phyloP scores from a whole-genome alignment of 53 echinoderm and acorn worm genomes.

The Hippasteria phrygiana region DNA sequence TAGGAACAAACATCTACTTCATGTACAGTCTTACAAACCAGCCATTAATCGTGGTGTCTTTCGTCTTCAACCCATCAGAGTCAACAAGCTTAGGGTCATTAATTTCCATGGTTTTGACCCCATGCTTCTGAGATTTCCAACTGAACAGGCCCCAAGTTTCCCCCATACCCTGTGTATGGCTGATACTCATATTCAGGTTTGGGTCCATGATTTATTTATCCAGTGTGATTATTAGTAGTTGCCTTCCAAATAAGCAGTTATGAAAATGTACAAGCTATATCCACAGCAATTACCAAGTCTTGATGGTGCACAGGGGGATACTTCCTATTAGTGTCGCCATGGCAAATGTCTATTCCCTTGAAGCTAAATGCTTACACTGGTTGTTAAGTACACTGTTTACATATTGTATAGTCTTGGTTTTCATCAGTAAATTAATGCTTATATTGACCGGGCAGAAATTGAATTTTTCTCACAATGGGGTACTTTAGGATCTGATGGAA shows the following conservation, averaged over 20 bases:
- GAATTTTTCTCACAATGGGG: slow-evolving; percentile 51
- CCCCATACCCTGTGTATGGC: neutral
- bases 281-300: slow-evolving; percentile 19
- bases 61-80: neutral
- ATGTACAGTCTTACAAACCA: neutral
- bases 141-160: neutral
- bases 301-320: slow-evolving; percentile 33
- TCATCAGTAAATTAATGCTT: slow-evolving; percentile 11
- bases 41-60: neutral
- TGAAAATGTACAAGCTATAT: slow-evolving; percentile 34
- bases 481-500: slow-evolving; percentile 16
- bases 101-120: slow-evolving; percentile 51
- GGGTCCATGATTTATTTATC: slow-evolving; percentile 19
- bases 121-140: slow-evolving; percentile 19
- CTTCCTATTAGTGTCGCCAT: slow-evolving; percentile 48
- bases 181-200: neutral
- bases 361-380: slow-evolving; percentile 28
- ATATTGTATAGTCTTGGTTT: slow-evolving; percentile 27
- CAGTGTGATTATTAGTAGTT: slow-evolving; percentile 31
- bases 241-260: slow-evolving; percentile 38
- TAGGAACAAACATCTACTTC: neutral
- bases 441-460: slow-evolving; percentile 36
- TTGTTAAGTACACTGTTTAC: slow-evolving; percentile 47
- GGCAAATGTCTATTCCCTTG: slow-evolving; percentile 47
- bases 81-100: slow-evolving; percentile 47